These are phyloP conservation scores for Nothoprocta perdicaria DNA, from an alignment of 2,113 vertebrate genomes.

Conservation along the genomic window DNA sequence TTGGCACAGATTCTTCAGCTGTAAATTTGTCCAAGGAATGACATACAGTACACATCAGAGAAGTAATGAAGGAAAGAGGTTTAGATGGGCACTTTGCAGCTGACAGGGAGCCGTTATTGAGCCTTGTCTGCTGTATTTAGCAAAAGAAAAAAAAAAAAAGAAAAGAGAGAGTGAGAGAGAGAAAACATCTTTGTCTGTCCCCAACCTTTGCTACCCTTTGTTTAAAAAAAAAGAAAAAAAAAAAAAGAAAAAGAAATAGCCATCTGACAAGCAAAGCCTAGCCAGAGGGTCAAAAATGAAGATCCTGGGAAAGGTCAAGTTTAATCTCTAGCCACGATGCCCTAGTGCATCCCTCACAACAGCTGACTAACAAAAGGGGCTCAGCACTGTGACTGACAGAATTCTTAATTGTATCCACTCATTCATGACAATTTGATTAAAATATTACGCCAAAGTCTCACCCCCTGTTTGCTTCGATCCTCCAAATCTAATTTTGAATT, in stretches of 20 bases:
- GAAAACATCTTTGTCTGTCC: constrained; percentile 30
- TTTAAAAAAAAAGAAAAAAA: neutral
- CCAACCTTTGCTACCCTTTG: neutral
- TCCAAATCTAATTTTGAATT: constrained; percentile 99
- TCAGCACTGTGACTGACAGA: constrained; percentile 94
- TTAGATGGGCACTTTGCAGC: constrained; percentile 26
- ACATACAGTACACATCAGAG: constrained; percentile 33
- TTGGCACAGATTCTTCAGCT: constrained; percentile 65
- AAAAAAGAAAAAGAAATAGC: neutral
- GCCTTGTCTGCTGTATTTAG: constrained; percentile 19
- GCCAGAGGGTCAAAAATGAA: constrained; percentile 79
- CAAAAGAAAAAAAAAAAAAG: neutral
- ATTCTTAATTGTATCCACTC: constrained; percentile 99
- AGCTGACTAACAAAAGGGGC: constrained; percentile 89
- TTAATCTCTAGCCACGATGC: constrained; percentile 76
- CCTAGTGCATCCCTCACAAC: constrained; percentile 78
- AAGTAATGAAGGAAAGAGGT: constrained; percentile 42
- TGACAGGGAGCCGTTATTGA: neutral
- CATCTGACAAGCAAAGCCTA: constrained; percentile 74
- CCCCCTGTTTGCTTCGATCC: constrained; percentile 98
- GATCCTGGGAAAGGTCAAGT: constrained; percentile 84
- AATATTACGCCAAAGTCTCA: constrained; percentile 99
- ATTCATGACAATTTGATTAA: constrained; percentile 99
- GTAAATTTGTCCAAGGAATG: constrained; percentile 51
- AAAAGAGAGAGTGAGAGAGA: neutral